Evolutionary conservation across 2,888 invertebrate genomes (phyloP).

Genomic region (Hemithea aestivaria): DNA sequence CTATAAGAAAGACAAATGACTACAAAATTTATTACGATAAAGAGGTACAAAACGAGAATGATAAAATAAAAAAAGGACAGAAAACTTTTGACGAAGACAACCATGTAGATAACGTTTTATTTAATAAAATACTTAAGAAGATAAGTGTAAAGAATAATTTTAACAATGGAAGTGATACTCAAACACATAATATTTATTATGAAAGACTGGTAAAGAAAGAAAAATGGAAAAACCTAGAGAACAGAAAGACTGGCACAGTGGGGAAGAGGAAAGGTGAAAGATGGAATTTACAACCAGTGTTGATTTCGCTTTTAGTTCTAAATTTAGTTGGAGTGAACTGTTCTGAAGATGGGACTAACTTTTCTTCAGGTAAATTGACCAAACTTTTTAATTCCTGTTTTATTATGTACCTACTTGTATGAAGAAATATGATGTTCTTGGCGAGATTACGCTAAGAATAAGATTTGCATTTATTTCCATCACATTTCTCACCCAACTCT

Average conservation of each 20-base stretch:
- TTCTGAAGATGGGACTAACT: slow-evolving; percentile 37
- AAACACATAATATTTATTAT: too few relatives aligned
- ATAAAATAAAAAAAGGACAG: neutral
- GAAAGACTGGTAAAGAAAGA: neutral
- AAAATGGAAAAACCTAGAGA: neutral
- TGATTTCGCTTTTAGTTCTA: slow-evolving; percentile 57
- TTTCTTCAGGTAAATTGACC: slow-evolving; percentile 11
- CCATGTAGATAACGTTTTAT: neutral
- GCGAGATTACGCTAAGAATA: too few relatives aligned
- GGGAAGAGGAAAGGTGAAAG: slow-evolving; percentile 40
- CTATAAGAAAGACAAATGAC: too few relatives aligned
- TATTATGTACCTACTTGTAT: too few relatives aligned
- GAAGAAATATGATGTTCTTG: too few relatives aligned
- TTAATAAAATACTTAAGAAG: neutral
- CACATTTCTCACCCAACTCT: too few relatives aligned
- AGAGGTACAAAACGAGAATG: slow-evolving; percentile 22
- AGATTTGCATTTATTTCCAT: too few relatives aligned
- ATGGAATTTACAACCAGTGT: slow-evolving; percentile 38
- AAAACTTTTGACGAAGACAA: neutral
- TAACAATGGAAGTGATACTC: too few relatives aligned
- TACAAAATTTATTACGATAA: slow-evolving; percentile 16
- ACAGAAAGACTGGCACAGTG: slow-evolving; percentile 3
- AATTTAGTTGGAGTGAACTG: slow-evolving; percentile 48
- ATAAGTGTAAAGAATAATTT: neutral
- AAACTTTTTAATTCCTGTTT: neutral